These are phyloP conservation scores for Caenorhabditis latens DNA, from an alignment of 1,140 invertebrate genomes.

Conservation along the genomic window DNA sequence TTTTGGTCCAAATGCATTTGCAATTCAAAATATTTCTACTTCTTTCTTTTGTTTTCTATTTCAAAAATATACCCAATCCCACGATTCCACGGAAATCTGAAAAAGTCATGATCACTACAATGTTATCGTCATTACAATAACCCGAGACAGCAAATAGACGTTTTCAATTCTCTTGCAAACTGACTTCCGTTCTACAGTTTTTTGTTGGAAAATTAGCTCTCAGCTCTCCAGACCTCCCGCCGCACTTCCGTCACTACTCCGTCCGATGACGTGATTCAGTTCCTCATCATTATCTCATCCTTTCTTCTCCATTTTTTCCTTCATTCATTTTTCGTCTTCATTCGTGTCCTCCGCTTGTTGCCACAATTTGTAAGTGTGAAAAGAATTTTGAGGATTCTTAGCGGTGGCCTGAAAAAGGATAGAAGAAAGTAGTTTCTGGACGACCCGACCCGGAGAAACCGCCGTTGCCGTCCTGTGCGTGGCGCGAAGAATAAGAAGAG, in stretches of 20 bases:
- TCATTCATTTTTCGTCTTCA: slow-evolving; percentile 7
- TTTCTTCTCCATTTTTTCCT: slow-evolving; percentile 12
- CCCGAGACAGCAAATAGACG: too few species aligned
- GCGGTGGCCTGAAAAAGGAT: slow-evolving; percentile 53
- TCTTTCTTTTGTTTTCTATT: neutral
- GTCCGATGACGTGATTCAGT: neutral
- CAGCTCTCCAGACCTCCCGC: too few species aligned
- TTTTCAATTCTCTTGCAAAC: too few species aligned
- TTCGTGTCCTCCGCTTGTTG: slow-evolving; percentile 14
- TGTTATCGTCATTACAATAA: neutral
- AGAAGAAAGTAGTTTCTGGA: slow-evolving; percentile 50
- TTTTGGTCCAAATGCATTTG: neutral
- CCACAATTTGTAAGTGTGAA: slow-evolving; percentile 42
- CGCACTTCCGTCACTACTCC: neutral
- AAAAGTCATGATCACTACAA: neutral
- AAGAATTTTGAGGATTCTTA: slow-evolving; percentile 34
- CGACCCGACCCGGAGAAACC: slow-evolving; percentile 11
- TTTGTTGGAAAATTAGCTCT: too few species aligned
- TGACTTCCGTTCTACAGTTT: too few species aligned
- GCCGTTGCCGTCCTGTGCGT: neutral
- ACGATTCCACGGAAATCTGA: neutral
- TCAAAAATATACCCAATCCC: neutral
- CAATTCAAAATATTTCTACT: neutral
- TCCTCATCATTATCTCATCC: slow-evolving; percentile 36
- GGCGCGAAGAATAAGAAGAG: slow-evolving; percentile 30